Percentiles rank a stretch among this genome's conserved stretches.
Evolutionary conservation across 2,888 invertebrate genomes (phyloP).

Genomic region (Limnephilus marmoratus): DNA sequence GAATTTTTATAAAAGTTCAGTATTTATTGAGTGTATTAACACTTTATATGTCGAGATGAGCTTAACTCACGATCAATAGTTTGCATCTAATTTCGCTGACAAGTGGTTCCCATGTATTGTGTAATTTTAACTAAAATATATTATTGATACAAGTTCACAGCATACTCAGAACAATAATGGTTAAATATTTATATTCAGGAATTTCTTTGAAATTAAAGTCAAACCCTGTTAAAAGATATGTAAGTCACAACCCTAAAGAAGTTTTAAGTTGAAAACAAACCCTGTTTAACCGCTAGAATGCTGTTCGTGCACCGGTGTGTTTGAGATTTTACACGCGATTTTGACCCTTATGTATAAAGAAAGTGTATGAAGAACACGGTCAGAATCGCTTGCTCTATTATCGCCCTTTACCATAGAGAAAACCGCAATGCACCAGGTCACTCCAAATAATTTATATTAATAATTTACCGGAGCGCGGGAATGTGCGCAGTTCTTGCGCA

Average conservation of each 20-base stretch:
- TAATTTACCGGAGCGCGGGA: too few species aligned
- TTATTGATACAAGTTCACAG: not conserved
- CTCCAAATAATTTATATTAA: too few species aligned
- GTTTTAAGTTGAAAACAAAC: not conserved
- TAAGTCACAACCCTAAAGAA: not conserved
- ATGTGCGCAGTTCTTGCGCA: too few species aligned
- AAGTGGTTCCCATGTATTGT: not conserved
- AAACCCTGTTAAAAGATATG: not conserved
- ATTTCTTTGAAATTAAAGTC: not conserved
- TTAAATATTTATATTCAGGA: not conserved
- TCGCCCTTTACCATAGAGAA: too few species aligned
- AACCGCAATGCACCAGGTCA: too few species aligned
- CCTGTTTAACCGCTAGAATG: too few species aligned
- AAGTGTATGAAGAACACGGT: too few species aligned
- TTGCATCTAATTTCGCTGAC: not conserved
- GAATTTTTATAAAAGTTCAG: not conserved
- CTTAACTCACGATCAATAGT: not conserved
- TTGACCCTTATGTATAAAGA: too few species aligned
- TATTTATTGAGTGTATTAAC: not conserved
- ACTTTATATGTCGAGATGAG: not conserved
- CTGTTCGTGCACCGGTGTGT: too few species aligned
- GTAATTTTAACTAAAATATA: not conserved
- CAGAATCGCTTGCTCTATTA: too few species aligned
- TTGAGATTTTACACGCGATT: too few species aligned
- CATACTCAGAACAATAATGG: not conserved